phyloP scores from a whole-genome alignment of 1,140 invertebrate genomes.

The Spodoptera litura region DNA sequence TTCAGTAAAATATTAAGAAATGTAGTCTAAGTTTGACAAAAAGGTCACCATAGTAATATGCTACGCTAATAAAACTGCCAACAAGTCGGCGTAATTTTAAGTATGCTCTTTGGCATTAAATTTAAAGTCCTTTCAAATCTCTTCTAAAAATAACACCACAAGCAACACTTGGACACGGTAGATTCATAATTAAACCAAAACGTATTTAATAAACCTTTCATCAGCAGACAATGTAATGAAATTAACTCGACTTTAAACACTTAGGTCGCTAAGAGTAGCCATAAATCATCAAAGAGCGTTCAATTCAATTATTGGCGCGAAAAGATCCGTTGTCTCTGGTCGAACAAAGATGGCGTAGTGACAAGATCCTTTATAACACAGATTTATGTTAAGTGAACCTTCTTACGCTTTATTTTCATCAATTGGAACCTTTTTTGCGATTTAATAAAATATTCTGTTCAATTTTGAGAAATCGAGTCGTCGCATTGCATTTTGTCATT shows the following conservation, averaged over 20 bases:
- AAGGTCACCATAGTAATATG: too few species aligned
- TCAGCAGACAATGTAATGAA: conserved; percentile 12
- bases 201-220: neutral
- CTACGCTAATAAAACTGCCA: too few species aligned
- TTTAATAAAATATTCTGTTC: neutral
- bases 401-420: neutral
- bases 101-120: too few species aligned
- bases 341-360: neutral
- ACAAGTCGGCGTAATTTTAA: too few species aligned
- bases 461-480: too few species aligned
- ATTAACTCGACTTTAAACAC: conserved; percentile 21
- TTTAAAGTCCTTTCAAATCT: too few species aligned
- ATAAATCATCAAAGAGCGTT: conserved; percentile 23
- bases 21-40: too few species aligned
- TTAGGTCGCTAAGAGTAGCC: neutral
- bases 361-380: neutral
- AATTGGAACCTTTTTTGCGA: neutral
- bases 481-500: too few species aligned
- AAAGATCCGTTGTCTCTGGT: conserved; percentile 5
- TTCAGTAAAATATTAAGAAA: too few species aligned
- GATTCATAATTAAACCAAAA: conserved; percentile 4
- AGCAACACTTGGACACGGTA: neutral
- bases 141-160: too few species aligned
- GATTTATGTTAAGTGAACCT: conserved; percentile 2
- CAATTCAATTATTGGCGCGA: conserved; percentile 19